A percentile compares a stretch with the other conserved stretches of the same genome.
These are phyloP conservation scores for Eupithecia vulgata DNA, from an alignment of 2,888 invertebrate genomes.

Conservation along the genomic window DNA sequence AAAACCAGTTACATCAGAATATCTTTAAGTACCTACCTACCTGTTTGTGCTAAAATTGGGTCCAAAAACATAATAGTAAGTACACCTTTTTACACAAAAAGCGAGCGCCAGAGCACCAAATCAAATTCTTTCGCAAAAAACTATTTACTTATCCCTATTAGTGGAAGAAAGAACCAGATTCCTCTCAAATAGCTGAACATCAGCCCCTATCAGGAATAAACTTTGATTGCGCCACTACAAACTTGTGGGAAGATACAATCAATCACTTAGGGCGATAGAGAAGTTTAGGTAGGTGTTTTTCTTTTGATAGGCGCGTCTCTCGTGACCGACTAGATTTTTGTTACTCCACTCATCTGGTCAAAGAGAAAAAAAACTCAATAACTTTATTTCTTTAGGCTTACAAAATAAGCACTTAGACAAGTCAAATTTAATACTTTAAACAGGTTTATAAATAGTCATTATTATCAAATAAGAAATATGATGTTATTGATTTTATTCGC, in stretches of 20 bases:
- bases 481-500: no score
- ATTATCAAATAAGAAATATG: no score
- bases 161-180: constrained; percentile 2
- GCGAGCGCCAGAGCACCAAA: background rate
- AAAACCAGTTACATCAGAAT: background rate
- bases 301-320: no score
- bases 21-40: background rate
- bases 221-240: background rate
- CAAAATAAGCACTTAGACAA: no score
- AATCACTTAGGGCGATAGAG: no score
- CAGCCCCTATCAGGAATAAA: background rate
- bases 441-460: no score
- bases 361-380: no score
- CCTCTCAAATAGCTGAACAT: background rate
- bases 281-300: no score
- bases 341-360: no score
- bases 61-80: background rate
- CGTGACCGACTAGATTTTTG: no score
- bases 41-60: background rate
- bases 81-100: background rate
- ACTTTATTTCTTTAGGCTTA: no score
- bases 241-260: background rate
- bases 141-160: constrained; percentile 6
- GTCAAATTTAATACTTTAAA: no score
- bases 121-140: background rate